A percentile compares a stretch with the other conserved stretches of the same genome.
These are phyloP conservation scores for Erynnis tages DNA, from an alignment of 2,888 invertebrate species.

Conservation along the genomic window DNA sequence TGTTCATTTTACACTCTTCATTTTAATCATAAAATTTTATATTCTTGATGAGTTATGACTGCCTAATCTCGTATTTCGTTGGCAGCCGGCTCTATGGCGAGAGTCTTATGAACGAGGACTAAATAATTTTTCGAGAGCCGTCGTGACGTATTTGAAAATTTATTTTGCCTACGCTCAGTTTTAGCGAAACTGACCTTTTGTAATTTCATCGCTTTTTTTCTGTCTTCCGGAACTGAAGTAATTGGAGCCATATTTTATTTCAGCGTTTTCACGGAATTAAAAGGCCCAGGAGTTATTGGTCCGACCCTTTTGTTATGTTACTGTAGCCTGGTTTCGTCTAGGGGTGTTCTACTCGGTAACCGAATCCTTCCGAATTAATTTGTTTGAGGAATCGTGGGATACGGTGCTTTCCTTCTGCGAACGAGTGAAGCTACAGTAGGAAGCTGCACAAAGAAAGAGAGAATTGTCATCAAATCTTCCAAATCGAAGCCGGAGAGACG, in stretches of 20 bases:
- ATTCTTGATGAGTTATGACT: too few relatives aligned
- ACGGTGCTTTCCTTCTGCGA: too few relatives aligned
- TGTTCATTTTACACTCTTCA: too few relatives aligned
- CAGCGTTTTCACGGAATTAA: constrained; percentile 33
- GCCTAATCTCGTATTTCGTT: not conserved
- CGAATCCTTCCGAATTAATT: too few relatives aligned
- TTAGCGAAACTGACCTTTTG: constrained; percentile 35
- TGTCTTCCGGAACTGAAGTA: constrained; percentile 30
- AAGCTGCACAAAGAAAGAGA: too few relatives aligned
- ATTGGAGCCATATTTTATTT: constrained; percentile 39
- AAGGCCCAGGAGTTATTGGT: constrained; percentile 30
- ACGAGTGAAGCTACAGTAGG: too few relatives aligned
- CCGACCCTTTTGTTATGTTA: constrained; percentile 25
- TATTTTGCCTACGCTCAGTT: constrained; percentile 27
- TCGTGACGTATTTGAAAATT: constrained; percentile 29
- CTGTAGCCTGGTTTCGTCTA: constrained; percentile 6
- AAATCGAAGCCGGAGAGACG: too few relatives aligned
- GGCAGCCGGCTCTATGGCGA: not conserved
- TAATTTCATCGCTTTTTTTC: constrained; percentile 34
- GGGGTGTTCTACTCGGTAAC: too few relatives aligned
- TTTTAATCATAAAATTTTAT: too few relatives aligned
- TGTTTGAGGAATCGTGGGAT: too few relatives aligned
- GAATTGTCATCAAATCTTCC: too few relatives aligned
- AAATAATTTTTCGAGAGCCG: constrained; percentile 18
- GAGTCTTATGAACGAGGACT: not conserved